These are phyloP conservation scores for Chrysolina haemoptera DNA, from an alignment of 2,888 invertebrate species.

Conservation along the genomic window DNA sequence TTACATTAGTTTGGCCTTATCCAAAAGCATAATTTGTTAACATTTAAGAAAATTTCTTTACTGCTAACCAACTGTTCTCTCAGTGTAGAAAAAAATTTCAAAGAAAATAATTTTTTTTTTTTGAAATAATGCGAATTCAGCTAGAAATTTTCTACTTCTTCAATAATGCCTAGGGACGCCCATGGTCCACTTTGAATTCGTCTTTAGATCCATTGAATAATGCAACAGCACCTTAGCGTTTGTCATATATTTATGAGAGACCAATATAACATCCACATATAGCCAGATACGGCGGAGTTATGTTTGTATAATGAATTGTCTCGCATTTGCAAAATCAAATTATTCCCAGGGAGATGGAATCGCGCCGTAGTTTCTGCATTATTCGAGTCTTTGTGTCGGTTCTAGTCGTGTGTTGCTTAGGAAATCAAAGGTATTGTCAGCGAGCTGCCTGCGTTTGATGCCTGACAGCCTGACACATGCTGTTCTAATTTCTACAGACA, in stretches of 20 bases:
- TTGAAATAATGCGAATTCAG: no score
- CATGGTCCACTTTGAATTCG: slow-evolving; percentile 1
- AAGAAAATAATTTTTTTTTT: no score
- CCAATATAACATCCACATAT: slow-evolving; percentile 42
- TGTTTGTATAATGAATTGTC: slow-evolving; percentile 49
- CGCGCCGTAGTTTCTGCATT: slow-evolving; percentile 46
- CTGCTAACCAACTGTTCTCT: no score
- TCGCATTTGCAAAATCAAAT: slow-evolving; percentile 47
- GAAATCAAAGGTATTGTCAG: slow-evolving; percentile 58
- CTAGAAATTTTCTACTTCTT: no score
- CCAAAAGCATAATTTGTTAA: no score
- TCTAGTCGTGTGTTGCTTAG: slow-evolving; percentile 50
- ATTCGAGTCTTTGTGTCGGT: slow-evolving; percentile 45
- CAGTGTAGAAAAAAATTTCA: no score
- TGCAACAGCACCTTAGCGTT: slow-evolving; percentile 32
- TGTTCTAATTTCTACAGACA: slow-evolving; percentile 56
- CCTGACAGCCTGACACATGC: slow-evolving; percentile 56
- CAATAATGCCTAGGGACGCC: background rate
- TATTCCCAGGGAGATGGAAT: slow-evolving; percentile 48
- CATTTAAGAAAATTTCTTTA: no score
- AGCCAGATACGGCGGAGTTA: slow-evolving; percentile 39
- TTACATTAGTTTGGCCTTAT: no score
- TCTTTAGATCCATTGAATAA: slow-evolving; percentile 12
- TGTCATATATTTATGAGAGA: slow-evolving; percentile 39
- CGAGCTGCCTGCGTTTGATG: slow-evolving; percentile 53